phyloP scores from a whole-genome alignment of 2,113 vertebrate species.

The Hucho hucho region DNA sequence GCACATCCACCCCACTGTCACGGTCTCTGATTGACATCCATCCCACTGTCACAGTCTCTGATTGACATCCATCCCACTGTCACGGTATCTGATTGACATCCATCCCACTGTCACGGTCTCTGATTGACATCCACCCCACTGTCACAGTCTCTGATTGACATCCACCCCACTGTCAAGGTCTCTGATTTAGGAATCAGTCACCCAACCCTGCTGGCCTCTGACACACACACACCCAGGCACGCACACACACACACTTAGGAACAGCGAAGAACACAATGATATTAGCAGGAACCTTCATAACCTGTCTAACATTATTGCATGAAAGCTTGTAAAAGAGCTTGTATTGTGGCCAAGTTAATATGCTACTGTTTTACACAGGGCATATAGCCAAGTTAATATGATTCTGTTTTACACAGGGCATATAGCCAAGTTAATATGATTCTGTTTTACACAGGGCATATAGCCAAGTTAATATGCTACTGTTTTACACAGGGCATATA shows the following conservation, averaged over 20 bases:
- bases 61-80: too few species aligned
- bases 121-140: too few species aligned
- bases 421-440: conserved; percentile 35
- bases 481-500: background rate
- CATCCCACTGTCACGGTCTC: too few species aligned
- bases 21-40: too few species aligned
- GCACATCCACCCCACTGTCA: too few species aligned
- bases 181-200: conserved; percentile 52
- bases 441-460: background rate
- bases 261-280: background rate
- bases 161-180: too few species aligned
- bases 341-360: conserved; percentile 36
- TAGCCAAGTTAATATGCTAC: too few species aligned
- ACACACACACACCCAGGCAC: too few species aligned
- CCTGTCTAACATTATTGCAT: conserved; percentile 53
- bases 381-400: conserved; percentile 29
- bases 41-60: background rate
- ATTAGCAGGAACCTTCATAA: conserved; percentile 38
- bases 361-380: conserved; percentile 35
- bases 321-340: conserved; percentile 31
- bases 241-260: too few species aligned
- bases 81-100: too few species aligned
- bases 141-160: too few species aligned
- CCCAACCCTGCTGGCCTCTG: conserved; percentile 35
- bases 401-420: conserved; percentile 34